A percentile compares a stretch with the other conserved stretches of the same genome.
phyloP scores from a whole-genome alignment of 2,888 invertebrate genomes.

The Plusia festucae region DNA sequence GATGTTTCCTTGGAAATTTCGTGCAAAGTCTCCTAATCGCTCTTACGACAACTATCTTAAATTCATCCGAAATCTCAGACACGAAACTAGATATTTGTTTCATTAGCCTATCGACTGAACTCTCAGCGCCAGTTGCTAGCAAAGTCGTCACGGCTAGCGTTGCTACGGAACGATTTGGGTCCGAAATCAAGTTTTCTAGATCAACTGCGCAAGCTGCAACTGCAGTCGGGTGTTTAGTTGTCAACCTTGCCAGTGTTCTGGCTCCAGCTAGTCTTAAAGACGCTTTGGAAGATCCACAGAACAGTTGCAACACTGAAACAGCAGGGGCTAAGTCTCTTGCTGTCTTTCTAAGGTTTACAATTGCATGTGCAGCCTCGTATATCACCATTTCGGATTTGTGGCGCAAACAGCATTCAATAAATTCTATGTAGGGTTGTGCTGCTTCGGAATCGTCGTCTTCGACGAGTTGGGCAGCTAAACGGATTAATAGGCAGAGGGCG shows the following conservation, averaged over 20 bases:
- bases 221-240: slow-evolving; percentile 98
- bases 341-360: slow-evolving; percentile 97
- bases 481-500: slow-evolving; percentile 98
- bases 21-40: slow-evolving; percentile 96
- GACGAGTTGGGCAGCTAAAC: slow-evolving; percentile 97
- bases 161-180: slow-evolving; percentile 98
- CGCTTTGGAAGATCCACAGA: slow-evolving; percentile 99
- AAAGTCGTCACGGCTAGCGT: slow-evolving; percentile 99
- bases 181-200: slow-evolving; percentile 99
- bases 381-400: slow-evolving; percentile 99
- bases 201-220: slow-evolving; percentile 99
- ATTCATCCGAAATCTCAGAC: slow-evolving; percentile 99
- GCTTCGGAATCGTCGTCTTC: slow-evolving; percentile 95
- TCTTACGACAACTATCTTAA: slow-evolving; percentile 99
- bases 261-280: slow-evolving; percentile 99
- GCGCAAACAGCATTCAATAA: slow-evolving; percentile 97
- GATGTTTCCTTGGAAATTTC: slow-evolving; percentile 99
- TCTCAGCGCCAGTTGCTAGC: slow-evolving; percentile 99
- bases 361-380: slow-evolving; percentile 99
- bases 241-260: slow-evolving; percentile 98
- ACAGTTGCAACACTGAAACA: slow-evolving; percentile 98
- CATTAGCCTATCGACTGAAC: slow-evolving; percentile 99
- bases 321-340: slow-evolving; percentile 97
- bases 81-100: slow-evolving; percentile 99
- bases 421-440: slow-evolving; percentile 95